These are phyloP conservation scores for Elephantulus edwardii DNA, from an alignment of 2,113 vertebrate genomes.

Conservation along the genomic window DNA sequence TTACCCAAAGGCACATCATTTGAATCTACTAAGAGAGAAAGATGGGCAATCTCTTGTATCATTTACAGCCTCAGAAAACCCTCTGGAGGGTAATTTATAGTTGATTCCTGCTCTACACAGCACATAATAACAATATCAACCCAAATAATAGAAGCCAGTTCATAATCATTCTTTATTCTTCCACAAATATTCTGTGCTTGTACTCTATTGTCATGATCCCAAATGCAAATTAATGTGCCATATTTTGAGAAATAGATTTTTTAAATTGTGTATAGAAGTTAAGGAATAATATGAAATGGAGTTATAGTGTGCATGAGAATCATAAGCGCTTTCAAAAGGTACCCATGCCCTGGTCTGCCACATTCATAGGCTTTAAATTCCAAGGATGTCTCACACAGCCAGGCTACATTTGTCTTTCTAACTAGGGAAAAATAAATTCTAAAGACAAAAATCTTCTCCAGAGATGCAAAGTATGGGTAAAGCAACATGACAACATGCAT, in stretches of 20 bases:
- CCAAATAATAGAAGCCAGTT: neutral
- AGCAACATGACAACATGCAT: conserved; percentile 8
- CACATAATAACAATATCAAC: neutral
- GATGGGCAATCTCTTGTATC: too few species aligned
- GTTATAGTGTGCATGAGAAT: neutral
- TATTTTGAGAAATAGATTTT: conserved; percentile 19
- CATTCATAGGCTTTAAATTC: neutral
- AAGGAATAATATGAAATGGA: neutral
- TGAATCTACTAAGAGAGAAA: too few species aligned
- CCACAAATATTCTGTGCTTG: neutral
- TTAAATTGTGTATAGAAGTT: neutral
- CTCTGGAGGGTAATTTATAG: too few species aligned
- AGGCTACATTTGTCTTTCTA: conserved; percentile 42
- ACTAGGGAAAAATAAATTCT: conserved; percentile 31
- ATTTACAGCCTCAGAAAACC: too few species aligned
- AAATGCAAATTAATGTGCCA: neutral
- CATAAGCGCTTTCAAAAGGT: neutral
- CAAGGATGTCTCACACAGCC: neutral
- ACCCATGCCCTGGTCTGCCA: neutral
- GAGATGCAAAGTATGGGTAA: conserved; percentile 1
- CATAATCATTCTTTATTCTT: neutral
- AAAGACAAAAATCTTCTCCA: conserved; percentile 15
- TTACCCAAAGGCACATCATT: too few species aligned
- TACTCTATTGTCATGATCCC: neutral
- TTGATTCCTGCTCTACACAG: too few species aligned